A percentile compares a stretch with the other conserved stretches of the same genome.
phyloP scores from a whole-genome alignment of 2,797 vertebrate genomes.

The Hoplostethus mediterraneus region DNA sequence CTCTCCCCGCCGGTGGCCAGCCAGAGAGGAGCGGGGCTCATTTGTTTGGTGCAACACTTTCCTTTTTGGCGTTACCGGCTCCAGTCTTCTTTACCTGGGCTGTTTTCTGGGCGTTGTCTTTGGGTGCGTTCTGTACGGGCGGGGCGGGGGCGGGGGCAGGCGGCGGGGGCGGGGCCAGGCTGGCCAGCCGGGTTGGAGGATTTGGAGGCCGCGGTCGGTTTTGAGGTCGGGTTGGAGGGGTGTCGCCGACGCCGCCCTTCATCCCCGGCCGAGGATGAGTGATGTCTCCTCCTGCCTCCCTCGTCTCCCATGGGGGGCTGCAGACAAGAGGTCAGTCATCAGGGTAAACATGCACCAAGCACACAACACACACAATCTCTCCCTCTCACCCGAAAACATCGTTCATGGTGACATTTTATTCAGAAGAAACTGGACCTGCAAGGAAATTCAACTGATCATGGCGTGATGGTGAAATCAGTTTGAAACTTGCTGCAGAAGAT shows the following conservation, averaged over 20 bases:
- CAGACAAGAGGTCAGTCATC: constrained; percentile 9
- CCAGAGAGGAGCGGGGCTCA: constrained; percentile 48
- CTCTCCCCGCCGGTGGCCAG: neutral
- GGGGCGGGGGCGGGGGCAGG: constrained; percentile 17
- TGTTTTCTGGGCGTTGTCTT: constrained; percentile 72
- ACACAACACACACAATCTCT: too few species aligned
- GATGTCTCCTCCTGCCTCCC: constrained; percentile 84
- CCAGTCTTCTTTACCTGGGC: constrained; percentile 63
- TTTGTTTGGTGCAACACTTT: constrained; percentile 68
- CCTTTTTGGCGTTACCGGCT: constrained; percentile 74
- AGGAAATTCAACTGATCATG: too few species aligned
- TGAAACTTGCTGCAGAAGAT: too few species aligned
- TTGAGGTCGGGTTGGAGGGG: constrained; percentile 81
- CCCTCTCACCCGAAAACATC: too few species aligned
- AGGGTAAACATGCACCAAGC: neutral
- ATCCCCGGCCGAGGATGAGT: constrained; percentile 83
- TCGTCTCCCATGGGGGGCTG: constrained; percentile 94
- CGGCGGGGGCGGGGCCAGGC: constrained; percentile 21
- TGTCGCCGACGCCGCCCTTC: constrained; percentile 83
- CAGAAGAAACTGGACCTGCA: too few species aligned
- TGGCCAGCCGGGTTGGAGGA: constrained; percentile 60
- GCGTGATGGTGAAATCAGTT: too few species aligned
- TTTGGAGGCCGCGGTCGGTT: constrained; percentile 71
- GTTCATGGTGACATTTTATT: too few species aligned
- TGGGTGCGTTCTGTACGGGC: constrained; percentile 54